Base-by-base conservation (phyloP, 2,113 vertebrate genomes). In the Aphyosemion australe region DNA sequence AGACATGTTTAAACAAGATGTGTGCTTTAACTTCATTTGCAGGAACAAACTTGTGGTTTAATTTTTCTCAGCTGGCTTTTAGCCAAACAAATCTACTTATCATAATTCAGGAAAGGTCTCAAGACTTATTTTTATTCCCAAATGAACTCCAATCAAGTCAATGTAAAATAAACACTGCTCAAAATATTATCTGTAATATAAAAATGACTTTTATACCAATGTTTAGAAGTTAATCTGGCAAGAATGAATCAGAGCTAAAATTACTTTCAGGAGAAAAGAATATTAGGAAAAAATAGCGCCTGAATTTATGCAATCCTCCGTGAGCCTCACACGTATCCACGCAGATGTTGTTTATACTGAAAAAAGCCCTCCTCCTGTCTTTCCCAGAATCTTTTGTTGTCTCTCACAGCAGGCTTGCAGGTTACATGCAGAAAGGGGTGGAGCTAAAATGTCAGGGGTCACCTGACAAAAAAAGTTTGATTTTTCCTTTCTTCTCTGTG, bases 341-440 rank as follows among this genome's bases (percentile, higher is more conserved):
- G 66, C 84, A 85, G 78, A 84, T 82, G 87, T 80, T 87, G 79
- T 89, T 87, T 81, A 12, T 81, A 56, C 41, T 77, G 47, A 26
- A 51, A 50, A 45, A 70, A 57, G 45, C 55, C 79, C 80, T 75
- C 83, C 84, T 76, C 61, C 70, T 26, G 79, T 72, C 76, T 79
- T 88, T 88, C 84, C 86, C 82, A 85, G 75, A 85, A 80, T 80
- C 77, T 73, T 47, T 84, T 89, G 79, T 86, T 88, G 74, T 74
- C 84, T 62, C 73, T 80, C 78, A 39, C 84, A 87, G 84, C 80
- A 69, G 50, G 86, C 76, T 64, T 9, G 21, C 74, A 67, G 74
- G 65, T 77, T 87, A 69, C 65, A 76, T 21, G 53, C 55, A 70
- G 68, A 61, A 72, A 21, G 14, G n/a, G 73, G 78, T 39, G 80